Evolutionary conservation across 2,113 vertebrate genomes (phyloP), one percentile per base, ranked within the genome.

Genomic region (Carassius auratus): DNA sequence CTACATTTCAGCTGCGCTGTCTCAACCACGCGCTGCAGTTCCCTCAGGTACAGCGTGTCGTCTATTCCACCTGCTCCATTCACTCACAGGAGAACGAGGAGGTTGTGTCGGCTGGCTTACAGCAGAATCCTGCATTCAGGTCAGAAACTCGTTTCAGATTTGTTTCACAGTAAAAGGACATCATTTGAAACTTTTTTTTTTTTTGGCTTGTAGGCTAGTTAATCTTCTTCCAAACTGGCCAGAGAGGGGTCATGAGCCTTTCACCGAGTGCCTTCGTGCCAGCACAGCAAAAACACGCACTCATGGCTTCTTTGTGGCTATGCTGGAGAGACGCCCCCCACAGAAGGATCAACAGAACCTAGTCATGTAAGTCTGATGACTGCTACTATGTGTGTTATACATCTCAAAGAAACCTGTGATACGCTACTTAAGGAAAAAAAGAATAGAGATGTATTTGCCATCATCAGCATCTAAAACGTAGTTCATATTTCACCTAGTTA

Each of bases 61-160:
- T 95, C 64, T 99, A 99, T 88, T 99, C 98, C 84, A 99, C 98
- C 0, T 99, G 98, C 90, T 99, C 98, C 0, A 26, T 97, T 52
- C 95, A 97, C 91, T 91, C 59, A 0, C 94, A 99, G 88, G 98
- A 99, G 92, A 99, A 99, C 0, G 98, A 99, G 90, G 95, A 97
- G 0, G 98, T 99, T 9, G 93, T 99, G 0, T 52, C 62, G 0
- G 91, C 92, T 0, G 95, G 95, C 88, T 92, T 99, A 82, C 92
- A 94, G 92, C 92, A 96, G 71, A 90, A 88, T 9, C 91, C 88
- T 0, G 3, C 84, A 30, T 99, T 97, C 93, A 96, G 97, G 98
- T 98, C 90, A 0, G 66, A n/a, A 5, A 3, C 55, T 6, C n/a
- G 33, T 64, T 66, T 10, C n/a, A 81, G 8, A 17, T 30, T 38